Conservation (phyloP, 2,888 invertebrate species). For the Abrostola triplasia region DNA sequence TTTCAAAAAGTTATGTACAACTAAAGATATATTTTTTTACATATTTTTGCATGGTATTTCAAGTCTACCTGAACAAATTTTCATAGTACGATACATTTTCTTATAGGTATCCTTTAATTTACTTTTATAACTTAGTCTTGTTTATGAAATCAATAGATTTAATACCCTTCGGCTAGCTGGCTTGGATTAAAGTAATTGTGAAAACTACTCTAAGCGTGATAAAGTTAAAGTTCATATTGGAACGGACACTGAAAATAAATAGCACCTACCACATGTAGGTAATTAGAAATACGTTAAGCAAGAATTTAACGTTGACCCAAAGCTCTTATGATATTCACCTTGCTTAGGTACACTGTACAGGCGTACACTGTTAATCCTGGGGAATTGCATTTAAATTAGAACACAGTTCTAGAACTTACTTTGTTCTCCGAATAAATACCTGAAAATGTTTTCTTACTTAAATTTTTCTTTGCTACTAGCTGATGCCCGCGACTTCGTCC, state of each 20-base stretch:
- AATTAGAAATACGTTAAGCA: background rate
- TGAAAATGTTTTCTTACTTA: background rate
- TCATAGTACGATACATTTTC: no score
- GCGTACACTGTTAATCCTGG: conserved; percentile 1
- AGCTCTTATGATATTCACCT: background rate
- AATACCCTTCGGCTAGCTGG: background rate
- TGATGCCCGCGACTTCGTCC: no score
- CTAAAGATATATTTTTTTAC: background rate
- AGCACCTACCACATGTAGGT: background rate
- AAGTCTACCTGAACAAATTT: no score
- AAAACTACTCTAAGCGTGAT: background rate
- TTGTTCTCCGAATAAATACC: background rate
- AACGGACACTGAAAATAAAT: background rate
- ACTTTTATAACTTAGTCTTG: no score
- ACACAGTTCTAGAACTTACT: conserved; percentile 12
- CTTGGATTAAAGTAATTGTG: background rate
- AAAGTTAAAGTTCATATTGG: background rate
- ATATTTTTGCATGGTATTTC: background rate
- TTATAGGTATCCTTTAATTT: no score
- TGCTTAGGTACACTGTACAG: background rate
- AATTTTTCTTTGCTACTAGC: no score
- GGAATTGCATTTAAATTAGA: conserved; percentile 35
- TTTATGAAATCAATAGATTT: no score
- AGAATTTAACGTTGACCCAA: background rate
- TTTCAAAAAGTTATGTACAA: background rate